A percentile compares a stretch with the other conserved stretches of the same genome.
Evolutionary conservation across 2,797 vertebrate species (phyloP).

Genomic region (Acestrorhynchus altus): DNA sequence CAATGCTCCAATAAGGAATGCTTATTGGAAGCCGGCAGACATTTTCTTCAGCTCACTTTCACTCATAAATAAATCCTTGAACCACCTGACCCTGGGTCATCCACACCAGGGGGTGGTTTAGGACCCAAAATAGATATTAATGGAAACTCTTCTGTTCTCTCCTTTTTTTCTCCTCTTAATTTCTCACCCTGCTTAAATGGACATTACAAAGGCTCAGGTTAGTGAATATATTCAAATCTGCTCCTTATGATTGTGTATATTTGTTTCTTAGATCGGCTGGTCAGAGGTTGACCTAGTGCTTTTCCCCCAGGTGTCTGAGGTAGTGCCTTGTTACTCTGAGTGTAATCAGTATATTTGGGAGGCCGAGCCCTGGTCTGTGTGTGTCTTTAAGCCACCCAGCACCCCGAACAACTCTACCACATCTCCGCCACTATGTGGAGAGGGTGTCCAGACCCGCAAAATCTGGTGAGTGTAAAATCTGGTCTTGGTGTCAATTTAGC

Average conservation of each 20-base stretch:
- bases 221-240: slow-evolving; percentile 67
- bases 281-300: background rate
- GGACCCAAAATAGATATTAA: slow-evolving; percentile 71
- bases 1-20: slow-evolving; percentile 47
- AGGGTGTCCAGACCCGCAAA: slow-evolving; percentile 80
- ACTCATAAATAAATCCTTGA: slow-evolving; percentile 45
- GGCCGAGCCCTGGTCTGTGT: slow-evolving; percentile 81
- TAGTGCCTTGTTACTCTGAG: slow-evolving; percentile 83
- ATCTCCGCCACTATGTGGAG: slow-evolving; percentile 74
- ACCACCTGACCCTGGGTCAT: slow-evolving; percentile 10
- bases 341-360: slow-evolving; percentile 85
- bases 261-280: background rate
- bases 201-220: slow-evolving; percentile 90
- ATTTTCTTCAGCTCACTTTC: slow-evolving; percentile 46
- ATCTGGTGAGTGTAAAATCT: slow-evolving; percentile 74
- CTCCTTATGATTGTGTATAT: background rate
- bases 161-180: background rate
- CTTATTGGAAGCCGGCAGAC: slow-evolving; percentile 36
- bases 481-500: too few relatives aligned
- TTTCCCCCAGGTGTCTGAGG: slow-evolving; percentile 82
- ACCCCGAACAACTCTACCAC: background rate
- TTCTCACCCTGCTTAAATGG: slow-evolving; percentile 81
- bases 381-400: slow-evolving; percentile 72
- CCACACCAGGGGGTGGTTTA: background rate
- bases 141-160: slow-evolving; percentile 61